Evolutionary conservation across 2,113 vertebrate species (phyloP), one percentile per base, ranked within the genome.

Genomic region (Pachypanchax playfairii): DNA sequence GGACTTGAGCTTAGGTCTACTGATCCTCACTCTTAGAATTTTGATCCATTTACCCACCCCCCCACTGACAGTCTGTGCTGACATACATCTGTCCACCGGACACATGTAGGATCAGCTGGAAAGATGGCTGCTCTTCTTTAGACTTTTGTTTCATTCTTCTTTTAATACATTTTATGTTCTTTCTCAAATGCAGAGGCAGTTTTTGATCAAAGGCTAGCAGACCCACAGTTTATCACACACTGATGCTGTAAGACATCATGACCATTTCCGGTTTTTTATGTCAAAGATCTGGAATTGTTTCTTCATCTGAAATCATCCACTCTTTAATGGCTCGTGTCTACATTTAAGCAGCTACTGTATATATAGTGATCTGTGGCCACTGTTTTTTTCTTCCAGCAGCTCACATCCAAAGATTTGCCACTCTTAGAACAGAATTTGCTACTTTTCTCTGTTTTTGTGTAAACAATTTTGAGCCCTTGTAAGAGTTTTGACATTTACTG

Each of bases 1-100:
- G 29, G 48, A 69, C 47, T 20, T 58, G 66, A 65, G 62, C 69
- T 72, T 62, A 73, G 54, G 65, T 69, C 13, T 24, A 49, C 66
- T 82, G 57, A 86, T 77, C 71, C 53, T 36, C 1, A 4, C 70
- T 62, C 68, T 42, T 14, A 79, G 65, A 77, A 31, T 49, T 68
- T 38, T 42, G 53, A 36, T 65, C 9, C 28, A 52, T 26, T 36
- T n/a, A 12, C 49, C 46, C 55, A 70, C 71, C 69, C 51, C 28
- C 21, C 12, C 38, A 52, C 22, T 42, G 12, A 18, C 49, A 22
- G 42, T 21, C 12, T 22, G n/a, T 10, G 4, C 42, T 44, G 17
- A 17, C 66, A 33, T 10, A 18, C 13, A 20, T 46, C 42, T 51
- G 50, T 57, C 43, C 12, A 50, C 14, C 54, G 60, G 73, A 76